A percentile compares a stretch with the other conserved stretches of the same genome.
Evolutionary conservation across 2,888 invertebrate species (phyloP).

Genomic region (Himalopsyche tibetana): DNA sequence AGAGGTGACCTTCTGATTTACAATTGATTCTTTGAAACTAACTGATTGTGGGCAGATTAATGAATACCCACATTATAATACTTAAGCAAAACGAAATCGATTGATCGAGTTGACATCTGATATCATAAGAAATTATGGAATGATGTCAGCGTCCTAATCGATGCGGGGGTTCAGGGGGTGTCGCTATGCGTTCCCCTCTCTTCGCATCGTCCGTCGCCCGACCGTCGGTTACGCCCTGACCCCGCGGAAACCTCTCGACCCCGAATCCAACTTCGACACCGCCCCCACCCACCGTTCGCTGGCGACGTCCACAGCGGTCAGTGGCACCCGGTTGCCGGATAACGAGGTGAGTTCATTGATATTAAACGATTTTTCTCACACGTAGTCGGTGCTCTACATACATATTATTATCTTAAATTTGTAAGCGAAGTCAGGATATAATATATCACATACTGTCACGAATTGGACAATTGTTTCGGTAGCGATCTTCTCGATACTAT

Average conservation of each 20-base stretch:
- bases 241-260: slow-evolving; percentile 27
- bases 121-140: slow-evolving; percentile 3
- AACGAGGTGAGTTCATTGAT: too few species aligned
- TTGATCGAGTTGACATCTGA: neutral
- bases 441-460: too few species aligned
- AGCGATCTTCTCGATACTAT: too few species aligned
- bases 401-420: too few species aligned
- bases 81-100: neutral
- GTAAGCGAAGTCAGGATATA: too few species aligned
- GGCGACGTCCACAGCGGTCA: neutral
- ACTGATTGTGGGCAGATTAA: too few species aligned
- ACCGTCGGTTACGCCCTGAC: slow-evolving; percentile 23
- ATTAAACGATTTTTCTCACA: too few species aligned
- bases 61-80: neutral
- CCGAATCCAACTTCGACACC: neutral
- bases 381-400: too few species aligned
- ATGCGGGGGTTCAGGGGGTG: neutral
- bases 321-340: too few species aligned
- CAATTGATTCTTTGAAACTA: too few species aligned
- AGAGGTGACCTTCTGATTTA: too few species aligned
- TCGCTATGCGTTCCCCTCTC: neutral
- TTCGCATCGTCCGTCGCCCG: neutral
- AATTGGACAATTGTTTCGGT: too few species aligned
- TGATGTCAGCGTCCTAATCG: slow-evolving; percentile 9
- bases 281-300: neutral